A percentile compares a stretch with the other conserved stretches of the same genome.
phyloP scores from a whole-genome alignment of 1,140 invertebrate species.

The Lordiphosa clarofinis region DNA sequence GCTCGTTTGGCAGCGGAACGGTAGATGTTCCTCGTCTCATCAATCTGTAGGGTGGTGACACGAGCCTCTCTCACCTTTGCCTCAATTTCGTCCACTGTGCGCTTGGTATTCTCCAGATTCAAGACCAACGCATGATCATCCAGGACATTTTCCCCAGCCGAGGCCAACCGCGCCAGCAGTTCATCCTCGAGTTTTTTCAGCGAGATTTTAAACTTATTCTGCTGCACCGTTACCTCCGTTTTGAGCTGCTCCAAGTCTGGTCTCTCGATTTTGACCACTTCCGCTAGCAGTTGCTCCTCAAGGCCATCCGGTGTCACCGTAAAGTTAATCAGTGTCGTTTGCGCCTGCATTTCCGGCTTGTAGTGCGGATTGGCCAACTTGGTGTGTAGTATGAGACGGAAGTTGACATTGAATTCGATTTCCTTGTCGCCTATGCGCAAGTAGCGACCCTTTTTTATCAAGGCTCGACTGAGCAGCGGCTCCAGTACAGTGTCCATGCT shows the following conservation, averaged over 20 bases:
- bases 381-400: conserved; percentile 94
- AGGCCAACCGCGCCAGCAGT: conserved; percentile 90
- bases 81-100: conserved; percentile 94
- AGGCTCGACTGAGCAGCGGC: conserved; percentile 91
- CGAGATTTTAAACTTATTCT: conserved; percentile 97
- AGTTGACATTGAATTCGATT: conserved; percentile 91
- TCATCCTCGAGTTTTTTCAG: conserved; percentile 95
- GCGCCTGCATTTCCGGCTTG: conserved; percentile 97
- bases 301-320: conserved; percentile 95
- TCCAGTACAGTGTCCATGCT: conserved; percentile 94
- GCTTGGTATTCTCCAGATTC: conserved; percentile 97
- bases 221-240: conserved; percentile 91
- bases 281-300: conserved; percentile 96
- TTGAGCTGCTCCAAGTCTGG: conserved; percentile 92
- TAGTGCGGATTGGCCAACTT: conserved; percentile 98
- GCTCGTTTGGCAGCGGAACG: conserved; percentile 91
- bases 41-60: conserved; percentile 92
- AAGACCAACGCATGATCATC: conserved; percentile 93
- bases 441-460: conserved; percentile 91
- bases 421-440: conserved; percentile 94
- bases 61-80: conserved; percentile 92
- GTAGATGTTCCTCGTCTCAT: conserved; percentile 94
- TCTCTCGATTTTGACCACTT: conserved; percentile 96
- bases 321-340: conserved; percentile 97
- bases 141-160: conserved; percentile 94